Base-by-base conservation (phyloP, 1,140 invertebrate genomes). In the Oryctes rhinoceros region DNA sequence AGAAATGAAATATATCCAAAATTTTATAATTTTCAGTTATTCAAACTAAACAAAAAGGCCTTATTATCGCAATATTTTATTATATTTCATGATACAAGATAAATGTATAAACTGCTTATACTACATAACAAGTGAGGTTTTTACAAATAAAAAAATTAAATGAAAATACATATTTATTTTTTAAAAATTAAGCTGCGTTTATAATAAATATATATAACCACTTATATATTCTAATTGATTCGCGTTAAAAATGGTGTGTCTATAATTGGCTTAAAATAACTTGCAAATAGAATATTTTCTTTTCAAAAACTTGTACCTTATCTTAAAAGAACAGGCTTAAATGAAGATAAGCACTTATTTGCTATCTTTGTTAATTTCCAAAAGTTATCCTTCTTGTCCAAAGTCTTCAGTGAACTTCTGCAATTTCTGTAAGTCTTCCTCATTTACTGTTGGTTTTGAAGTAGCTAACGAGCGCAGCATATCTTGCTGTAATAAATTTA, bases 391-490 rank as follows among this genome's bases (percentile, higher is more conserved):
- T 90, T 99, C 98, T 90, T 99, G 97, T 35, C 99, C 99, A 90
- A 99, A 99, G 90, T 99, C 98, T 87, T 97, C 93, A 88, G 95
- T 99, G 88, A 99, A 99, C 87, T 98, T 96, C 84, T 96, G 93
- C 84, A 99, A 89, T 89, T 99, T 99, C 37, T 92, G 91, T 90
- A 99, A 92, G 88, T 99, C 98, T 67, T 97, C 94, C 82, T 98
- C 95, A 88, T 99, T 99, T 0, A 99, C 97, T 18, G 98, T 99
- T 13, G 98, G 98, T 90, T 99, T 99, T 48, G 96, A 97, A 78
- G 95, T 97, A 3, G 93, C 92, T 82, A 99, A 88, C 0, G 98
- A 99, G 87, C 94, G 92, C 71, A 97, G 84, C 96, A 99, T 98
- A 88, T 99, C 98, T 89, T 92, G 94, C 97, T 97, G 87, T 30